Base-by-base conservation (phyloP, 2,888 invertebrate genomes). In the Frankliniella intonsa region DNA sequence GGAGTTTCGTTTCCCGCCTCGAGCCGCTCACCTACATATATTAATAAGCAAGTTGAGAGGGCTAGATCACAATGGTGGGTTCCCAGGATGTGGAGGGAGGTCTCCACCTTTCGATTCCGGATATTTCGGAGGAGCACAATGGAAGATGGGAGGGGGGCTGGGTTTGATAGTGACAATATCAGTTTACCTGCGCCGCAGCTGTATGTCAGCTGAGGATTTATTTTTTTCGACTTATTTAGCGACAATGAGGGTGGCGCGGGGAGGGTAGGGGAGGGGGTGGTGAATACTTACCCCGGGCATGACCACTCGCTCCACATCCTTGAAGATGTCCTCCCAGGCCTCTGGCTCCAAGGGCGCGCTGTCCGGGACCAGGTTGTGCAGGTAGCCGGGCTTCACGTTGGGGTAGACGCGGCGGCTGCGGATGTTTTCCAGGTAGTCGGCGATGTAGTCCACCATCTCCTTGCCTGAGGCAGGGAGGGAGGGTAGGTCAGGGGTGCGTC, bases 401-500 rank as follows among this genome's bases (percentile, higher is more conserved):
- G 99, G 99, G 87, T 96, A 98, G 0, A 99, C 99, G 22, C 96
- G 92, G 3, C 95, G 91, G 19, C 94, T 94, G 0, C 98, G 91
- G 83, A 99, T 97, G 85, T 94, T 95, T 88, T 96, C 94, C 87
- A 99, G 89, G 88, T 99, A 99, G 87, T 99, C 97, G 0, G 98
- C 98, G 85, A 99, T 98, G 88, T 96, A 99, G 89, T 99, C 99
- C 83, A 99, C 96, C 94, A 99, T 94, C 89, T 98, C 97, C 88
- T 98, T 98, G 76, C 98, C 99, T 96, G 87, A 0, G 84, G n/a
- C 83, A 84, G 80, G 80, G 12, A n/a, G 76, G 49, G 51, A 19
- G 22, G 65, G 55, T 76, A 3, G 38, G 38, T 38, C 38, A 38
- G 38, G 38, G 38, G 14, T 62, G 62, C 14, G 11, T 0, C 14